phyloP scores from a whole-genome alignment of 2,888 invertebrate species.

The Nematopogon swammerdamellus region DNA sequence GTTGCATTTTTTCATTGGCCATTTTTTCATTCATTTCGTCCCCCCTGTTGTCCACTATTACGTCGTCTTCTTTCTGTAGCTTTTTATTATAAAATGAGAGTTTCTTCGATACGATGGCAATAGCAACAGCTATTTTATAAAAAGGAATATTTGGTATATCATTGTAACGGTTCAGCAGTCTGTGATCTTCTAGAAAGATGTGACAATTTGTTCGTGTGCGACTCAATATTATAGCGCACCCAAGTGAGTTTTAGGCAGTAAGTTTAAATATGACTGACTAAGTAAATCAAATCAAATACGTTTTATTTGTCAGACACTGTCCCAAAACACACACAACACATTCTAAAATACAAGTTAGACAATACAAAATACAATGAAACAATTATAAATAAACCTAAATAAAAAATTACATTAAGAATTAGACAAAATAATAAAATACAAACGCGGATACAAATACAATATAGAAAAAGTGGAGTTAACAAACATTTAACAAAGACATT shows the following conservation, averaged over 20 bases:
- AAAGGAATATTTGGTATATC: slow-evolving; percentile 16
- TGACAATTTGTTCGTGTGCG: slow-evolving; percentile 9
- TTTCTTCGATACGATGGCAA: slow-evolving; percentile 12
- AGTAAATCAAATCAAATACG: no score
- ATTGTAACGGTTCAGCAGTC: slow-evolving; percentile 11
- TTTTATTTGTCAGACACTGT: no score
- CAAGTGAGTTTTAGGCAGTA: slow-evolving; percentile 15
- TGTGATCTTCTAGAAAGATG: slow-evolving; percentile 9
- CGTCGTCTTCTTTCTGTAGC: background rate
- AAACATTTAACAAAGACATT: no score
- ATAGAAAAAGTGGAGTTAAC: no score
- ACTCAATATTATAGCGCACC: slow-evolving; percentile 14
- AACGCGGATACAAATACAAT: no score
- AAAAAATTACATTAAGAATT: no score
- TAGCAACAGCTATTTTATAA: slow-evolving; percentile 18
- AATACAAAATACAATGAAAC: no score
- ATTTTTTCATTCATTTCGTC: background rate
- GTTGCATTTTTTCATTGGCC: background rate
- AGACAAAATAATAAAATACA: no score
- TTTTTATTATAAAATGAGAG: background rate
- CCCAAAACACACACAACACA: no score
- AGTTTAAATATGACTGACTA: slow-evolving; percentile 9
- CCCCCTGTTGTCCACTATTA: background rate
- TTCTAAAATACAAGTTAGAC: no score
- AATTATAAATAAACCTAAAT: no score